These are phyloP conservation scores for Oikopleura dioica DNA, from an alignment of 23 tunicate species.

Conservation along the genomic window DNA sequence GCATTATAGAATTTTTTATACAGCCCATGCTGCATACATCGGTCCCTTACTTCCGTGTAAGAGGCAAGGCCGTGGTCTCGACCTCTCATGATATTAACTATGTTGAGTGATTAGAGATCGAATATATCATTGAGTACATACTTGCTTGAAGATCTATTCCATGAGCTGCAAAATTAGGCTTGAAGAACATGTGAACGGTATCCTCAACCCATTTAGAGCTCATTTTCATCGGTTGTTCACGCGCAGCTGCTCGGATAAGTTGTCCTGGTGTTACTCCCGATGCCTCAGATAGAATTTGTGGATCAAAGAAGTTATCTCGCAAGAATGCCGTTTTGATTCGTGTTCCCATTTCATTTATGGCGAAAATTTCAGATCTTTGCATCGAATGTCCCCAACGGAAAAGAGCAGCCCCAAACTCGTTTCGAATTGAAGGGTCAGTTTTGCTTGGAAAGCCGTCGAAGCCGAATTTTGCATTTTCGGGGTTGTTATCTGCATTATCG, in stretches of 20 bases:
- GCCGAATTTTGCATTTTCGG: neutral
- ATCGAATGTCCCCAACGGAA: neutral
- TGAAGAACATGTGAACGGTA: neutral
- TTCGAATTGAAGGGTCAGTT: neutral
- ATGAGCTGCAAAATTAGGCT: too few species aligned
- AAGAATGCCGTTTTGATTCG: neutral
- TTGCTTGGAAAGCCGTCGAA: neutral
- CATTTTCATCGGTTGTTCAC: neutral
- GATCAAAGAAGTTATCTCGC: neutral
- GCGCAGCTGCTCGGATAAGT: neutral
- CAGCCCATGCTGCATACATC: too few species aligned
- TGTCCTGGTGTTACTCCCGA: neutral
- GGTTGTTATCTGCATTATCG: neutral
- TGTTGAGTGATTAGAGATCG: too few species aligned
- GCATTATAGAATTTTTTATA: too few species aligned
- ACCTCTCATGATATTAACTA: too few species aligned
- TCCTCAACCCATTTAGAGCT: neutral
- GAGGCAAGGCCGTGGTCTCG: too few species aligned
- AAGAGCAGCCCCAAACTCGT: neutral
- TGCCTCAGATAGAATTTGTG: neutral
- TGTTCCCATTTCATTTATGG: neutral
- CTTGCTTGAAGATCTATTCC: too few species aligned
- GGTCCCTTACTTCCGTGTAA: too few species aligned
- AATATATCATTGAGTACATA: too few species aligned
- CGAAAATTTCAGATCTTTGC: neutral